A percentile compares a stretch with the other conserved stretches of the same genome.
Conservation (phyloP, 2,113 vertebrate species). For the Pachyramphus minor region DNA sequence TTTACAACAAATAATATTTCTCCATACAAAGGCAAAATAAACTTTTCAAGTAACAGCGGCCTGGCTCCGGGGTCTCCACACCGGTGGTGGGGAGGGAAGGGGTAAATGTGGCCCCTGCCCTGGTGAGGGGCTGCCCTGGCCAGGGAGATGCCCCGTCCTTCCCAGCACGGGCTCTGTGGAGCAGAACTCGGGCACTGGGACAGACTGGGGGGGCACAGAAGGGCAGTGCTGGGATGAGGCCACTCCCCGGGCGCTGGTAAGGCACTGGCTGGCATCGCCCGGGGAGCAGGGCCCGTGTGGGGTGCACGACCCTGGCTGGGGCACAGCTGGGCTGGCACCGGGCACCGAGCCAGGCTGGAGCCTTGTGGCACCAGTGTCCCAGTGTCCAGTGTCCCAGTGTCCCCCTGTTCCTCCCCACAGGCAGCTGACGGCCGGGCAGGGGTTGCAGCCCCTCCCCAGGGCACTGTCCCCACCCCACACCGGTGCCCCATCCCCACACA, state of each 20-base stretch:
- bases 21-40: slow-evolving; percentile 65
- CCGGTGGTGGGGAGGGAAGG: background rate
- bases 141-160: background rate
- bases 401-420: background rate
- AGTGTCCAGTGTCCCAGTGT: background rate
- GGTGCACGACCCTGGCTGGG: background rate
- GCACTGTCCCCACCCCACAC: background rate
- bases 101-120: background rate
- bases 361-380: accelerated
- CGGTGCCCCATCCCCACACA: background rate
- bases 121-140: background rate
- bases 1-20: slow-evolving; percentile 65
- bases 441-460: background rate
- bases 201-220: accelerated
- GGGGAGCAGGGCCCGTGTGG: background rate
- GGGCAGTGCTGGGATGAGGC: background rate
- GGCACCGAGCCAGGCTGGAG: background rate
- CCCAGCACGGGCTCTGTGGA: background rate
- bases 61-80: background rate
- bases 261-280: slow-evolving; percentile 7
- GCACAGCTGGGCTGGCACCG: background rate
- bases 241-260: background rate
- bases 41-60: slow-evolving; percentile 60
- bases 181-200: accelerated
- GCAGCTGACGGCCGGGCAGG: background rate